These are phyloP conservation scores for Cabera pusaria DNA, from an alignment of 2,888 invertebrate species.

Conservation along the genomic window DNA sequence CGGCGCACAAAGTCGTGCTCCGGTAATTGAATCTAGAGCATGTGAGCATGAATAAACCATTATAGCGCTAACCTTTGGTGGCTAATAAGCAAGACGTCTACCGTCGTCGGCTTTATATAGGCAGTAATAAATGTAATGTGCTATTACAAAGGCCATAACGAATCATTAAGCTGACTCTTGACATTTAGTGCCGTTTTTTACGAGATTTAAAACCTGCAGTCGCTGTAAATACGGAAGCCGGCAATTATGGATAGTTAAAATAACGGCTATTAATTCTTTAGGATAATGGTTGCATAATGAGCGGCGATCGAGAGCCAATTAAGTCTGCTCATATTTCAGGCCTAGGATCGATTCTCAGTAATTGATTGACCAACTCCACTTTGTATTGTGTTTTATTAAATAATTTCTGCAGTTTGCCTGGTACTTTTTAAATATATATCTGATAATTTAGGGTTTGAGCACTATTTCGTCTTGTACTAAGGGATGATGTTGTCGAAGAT, in stretches of 20 bases:
- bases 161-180: constrained; percentile 13
- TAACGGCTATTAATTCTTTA: constrained; percentile 39
- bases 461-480: too few relatives aligned
- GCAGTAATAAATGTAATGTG: too few relatives aligned
- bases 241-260: constrained; percentile 21
- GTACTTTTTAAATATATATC: too few relatives aligned
- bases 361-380: constrained; percentile 24
- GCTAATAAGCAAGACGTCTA: constrained; percentile 18
- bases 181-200: background rate
- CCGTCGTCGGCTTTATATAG: constrained; percentile 12
- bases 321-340: constrained; percentile 46
- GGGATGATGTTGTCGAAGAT: too few relatives aligned
- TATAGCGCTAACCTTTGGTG: constrained; percentile 33
- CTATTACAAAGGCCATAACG: too few relatives aligned
- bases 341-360: constrained; percentile 37
- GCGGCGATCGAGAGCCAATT: constrained; percentile 48
- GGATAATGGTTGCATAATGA: constrained; percentile 54
- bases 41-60: constrained; percentile 62
- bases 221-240: background rate
- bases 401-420: background rate
- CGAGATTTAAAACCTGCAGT: background rate
- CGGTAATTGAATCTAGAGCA: constrained; percentile 61
- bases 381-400: constrained; percentile 3
- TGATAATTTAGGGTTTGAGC: too few relatives aligned
- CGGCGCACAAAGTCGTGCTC: constrained; percentile 30